Evolutionary conservation across 2,113 vertebrate genomes (phyloP).

Genomic region (Ellobius talpinus): DNA sequence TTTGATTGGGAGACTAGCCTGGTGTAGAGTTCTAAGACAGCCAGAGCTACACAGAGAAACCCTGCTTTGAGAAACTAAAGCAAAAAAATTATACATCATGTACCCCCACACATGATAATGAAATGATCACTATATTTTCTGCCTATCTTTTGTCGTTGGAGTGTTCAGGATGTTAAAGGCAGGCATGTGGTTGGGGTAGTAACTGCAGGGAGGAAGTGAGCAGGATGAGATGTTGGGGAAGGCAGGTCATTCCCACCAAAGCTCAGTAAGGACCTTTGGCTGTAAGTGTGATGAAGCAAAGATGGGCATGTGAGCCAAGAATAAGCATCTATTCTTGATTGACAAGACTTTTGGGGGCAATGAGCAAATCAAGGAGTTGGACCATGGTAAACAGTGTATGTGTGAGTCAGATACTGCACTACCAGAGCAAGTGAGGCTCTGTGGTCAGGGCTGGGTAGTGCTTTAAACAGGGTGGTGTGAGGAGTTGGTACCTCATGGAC

Average conservation of each 20-base stretch:
- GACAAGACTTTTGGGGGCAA: too few relatives aligned
- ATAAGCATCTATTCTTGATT: neutral
- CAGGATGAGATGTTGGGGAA: neutral
- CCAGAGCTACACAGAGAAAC: neutral
- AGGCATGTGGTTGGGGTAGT: too few relatives aligned
- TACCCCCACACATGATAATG: neutral
- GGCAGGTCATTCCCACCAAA: neutral
- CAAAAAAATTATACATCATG: neutral
- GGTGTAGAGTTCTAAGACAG: neutral
- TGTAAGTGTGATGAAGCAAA: neutral
- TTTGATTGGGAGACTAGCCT: neutral
- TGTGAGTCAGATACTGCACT: too few relatives aligned
- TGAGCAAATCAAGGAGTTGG: neutral
- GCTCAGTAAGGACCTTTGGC: neutral
- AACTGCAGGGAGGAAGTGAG: neutral
- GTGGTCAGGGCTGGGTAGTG: too few relatives aligned
- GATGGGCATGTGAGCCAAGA: neutral
- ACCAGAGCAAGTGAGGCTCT: neutral
- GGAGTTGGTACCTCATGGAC: too few relatives aligned
- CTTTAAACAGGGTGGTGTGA: neutral
- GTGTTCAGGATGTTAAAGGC: neutral
- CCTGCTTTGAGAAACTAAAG: neutral
- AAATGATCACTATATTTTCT: too few relatives aligned
- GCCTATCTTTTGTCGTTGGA: neutral
- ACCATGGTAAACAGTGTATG: rapidly evolving